phyloP scores from a whole-genome alignment of 2,797 vertebrate genomes.

The Chaunax sp. region DNA sequence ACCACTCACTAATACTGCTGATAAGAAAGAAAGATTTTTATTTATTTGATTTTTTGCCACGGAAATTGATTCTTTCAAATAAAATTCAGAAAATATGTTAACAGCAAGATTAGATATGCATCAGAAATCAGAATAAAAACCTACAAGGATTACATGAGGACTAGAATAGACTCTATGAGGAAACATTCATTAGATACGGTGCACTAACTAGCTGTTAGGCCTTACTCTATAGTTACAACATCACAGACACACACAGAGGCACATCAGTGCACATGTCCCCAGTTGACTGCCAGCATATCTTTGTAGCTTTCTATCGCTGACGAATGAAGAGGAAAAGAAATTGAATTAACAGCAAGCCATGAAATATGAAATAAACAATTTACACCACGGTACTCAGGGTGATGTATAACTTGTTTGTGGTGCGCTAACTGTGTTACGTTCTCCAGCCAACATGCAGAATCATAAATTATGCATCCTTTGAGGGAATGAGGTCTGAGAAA shows the following conservation, averaged over 20 bases:
- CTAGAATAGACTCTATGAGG: constrained; percentile 8
- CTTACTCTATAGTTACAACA: constrained; percentile 4
- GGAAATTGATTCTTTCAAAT: no score
- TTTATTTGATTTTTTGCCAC: no score
- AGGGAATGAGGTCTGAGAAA: constrained; percentile 60
- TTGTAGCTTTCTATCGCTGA: constrained; percentile 21
- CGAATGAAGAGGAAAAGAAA: constrained; percentile 29
- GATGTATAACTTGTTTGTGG: constrained; percentile 61
- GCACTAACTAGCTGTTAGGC: not conserved
- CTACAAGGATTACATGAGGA: not conserved
- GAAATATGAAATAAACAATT: constrained; percentile 43
- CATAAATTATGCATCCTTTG: constrained; percentile 67
- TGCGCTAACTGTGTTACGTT: constrained; percentile 43
- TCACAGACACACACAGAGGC: constrained; percentile 11
- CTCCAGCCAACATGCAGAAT: constrained; percentile 21
- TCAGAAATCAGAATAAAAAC: no score
- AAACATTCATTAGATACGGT: constrained; percentile 4
- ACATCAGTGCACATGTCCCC: constrained; percentile 1
- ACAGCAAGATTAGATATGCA: no score
- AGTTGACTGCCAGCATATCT: constrained; percentile 9
- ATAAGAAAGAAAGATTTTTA: no score
- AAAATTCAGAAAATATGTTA: no score
- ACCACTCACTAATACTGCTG: not conserved
- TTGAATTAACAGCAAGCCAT: constrained; percentile 37
- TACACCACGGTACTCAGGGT: constrained; percentile 25